These are phyloP conservation scores for Merops nubicus DNA, from an alignment of 2,113 vertebrate genomes.

Conservation along the genomic window DNA sequence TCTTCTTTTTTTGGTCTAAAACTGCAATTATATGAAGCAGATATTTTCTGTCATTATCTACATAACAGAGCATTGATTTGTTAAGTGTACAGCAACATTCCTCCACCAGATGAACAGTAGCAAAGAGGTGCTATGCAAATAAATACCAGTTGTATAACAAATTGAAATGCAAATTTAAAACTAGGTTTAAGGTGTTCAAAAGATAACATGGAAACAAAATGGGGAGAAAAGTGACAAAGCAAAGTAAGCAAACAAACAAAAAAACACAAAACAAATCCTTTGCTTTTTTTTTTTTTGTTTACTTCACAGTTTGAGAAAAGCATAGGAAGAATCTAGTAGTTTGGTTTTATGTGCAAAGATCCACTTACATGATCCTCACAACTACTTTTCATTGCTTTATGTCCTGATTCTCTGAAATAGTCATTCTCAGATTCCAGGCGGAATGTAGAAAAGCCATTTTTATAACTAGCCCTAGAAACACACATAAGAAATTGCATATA, in stretches of 20 bases:
- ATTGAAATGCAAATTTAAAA: not conserved
- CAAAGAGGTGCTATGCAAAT: not conserved
- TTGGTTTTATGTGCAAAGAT: not conserved
- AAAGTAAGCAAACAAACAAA: not conserved
- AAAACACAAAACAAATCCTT: not conserved
- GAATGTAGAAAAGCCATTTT: constrained; percentile 27
- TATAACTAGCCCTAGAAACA: constrained; percentile 21
- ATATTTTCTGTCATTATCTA: not conserved
- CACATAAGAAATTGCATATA: not conserved
- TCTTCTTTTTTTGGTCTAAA: constrained; percentile 18
- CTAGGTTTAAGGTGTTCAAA: not conserved
- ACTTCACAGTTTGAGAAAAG: not conserved
- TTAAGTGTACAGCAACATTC: not conserved
- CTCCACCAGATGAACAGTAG: not conserved
- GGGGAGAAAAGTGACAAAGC: not conserved
- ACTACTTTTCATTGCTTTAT: not conserved
- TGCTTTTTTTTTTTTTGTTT: not conserved
- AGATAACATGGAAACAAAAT: not conserved
- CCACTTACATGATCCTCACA: not conserved
- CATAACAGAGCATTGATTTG: not conserved
- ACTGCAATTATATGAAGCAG: constrained; percentile 4
- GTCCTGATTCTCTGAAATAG: constrained; percentile 26
- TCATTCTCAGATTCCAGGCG: not conserved
- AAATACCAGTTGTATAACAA: not conserved
- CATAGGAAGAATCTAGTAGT: not conserved